Base-by-base conservation (phyloP, 2,888 invertebrate species). In the Eupithecia insigniata region DNA sequence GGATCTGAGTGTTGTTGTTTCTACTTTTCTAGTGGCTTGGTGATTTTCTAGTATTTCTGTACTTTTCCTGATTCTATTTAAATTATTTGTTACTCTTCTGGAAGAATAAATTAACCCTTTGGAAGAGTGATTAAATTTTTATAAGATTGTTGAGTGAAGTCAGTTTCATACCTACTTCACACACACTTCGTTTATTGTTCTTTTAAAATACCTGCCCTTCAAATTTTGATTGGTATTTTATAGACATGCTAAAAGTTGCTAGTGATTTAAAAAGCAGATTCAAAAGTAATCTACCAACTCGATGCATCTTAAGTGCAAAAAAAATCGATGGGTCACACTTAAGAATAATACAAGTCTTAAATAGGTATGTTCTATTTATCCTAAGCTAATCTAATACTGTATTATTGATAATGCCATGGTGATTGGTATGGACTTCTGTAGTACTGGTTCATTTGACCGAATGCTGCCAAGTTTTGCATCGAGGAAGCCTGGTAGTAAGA, bases 341-440 rank as follows among this genome's bases (percentile, higher is more conserved):
- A 36, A 64, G 60, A 36, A 64, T 36, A 69, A 69, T 67, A 73
- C 46, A 66, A 62, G 36, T 36, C 36, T 36, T 62, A 10, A n/a
- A 14, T 34, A 39, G 14, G 34, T 39, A 22, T 14, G 18, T 30
- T 58, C 61, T 58, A 62, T 26, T 22, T 36, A 34, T 43, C 18
- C 60, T 65, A 65, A 70, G 1, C 55, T 72, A 73, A 2, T 32
- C 69, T 43, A 83, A 84, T 82, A 84, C 82, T 82, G 83, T 67
- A 82, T 69, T 83, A 89, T 88, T 92, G 90, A 68, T 89, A 89
- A 26, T 80, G 79, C 92, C 92, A 93, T 0, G 92, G 91, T 1
- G 91, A 81, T 76, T 90, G 90, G 76, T 91, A 92, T 0, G 89
- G 90, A 86, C 89, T 91, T 82, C 90, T 85, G 61, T 89, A 92